A percentile compares a stretch with the other conserved stretches of the same genome.
Evolutionary conservation across 2,113 vertebrate genomes (phyloP).

Genomic region (Arenaria interpres): DNA sequence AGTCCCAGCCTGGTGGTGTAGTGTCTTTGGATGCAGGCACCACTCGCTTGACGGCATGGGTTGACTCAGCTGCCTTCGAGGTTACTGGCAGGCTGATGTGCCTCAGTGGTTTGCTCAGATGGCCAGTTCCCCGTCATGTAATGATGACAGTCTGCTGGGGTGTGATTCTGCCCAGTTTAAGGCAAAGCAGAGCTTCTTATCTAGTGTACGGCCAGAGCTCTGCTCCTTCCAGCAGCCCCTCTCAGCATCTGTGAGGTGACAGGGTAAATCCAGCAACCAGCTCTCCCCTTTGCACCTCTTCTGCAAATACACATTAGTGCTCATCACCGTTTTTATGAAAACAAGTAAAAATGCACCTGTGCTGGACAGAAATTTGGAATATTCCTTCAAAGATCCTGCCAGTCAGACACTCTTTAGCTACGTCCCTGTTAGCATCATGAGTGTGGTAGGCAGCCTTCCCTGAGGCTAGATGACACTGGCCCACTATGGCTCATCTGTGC

Average conservation of each 20-base stretch:
- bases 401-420: background rate
- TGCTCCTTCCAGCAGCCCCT: background rate
- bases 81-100: background rate
- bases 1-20: rapidly evolving
- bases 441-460: rapidly evolving
- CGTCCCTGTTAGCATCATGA: background rate
- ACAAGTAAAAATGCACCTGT: background rate
- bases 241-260: background rate
- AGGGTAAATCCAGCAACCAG: background rate
- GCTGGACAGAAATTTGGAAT: background rate
- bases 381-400: background rate
- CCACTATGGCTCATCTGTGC: background rate
- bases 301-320: background rate
- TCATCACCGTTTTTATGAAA: background rate
- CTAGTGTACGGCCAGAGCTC: background rate
- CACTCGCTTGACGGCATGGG: background rate
- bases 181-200: background rate
- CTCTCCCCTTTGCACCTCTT: background rate
- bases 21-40: background rate
- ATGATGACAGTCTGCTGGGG: background rate
- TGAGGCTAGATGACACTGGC: background rate
- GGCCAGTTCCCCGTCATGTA: rapidly evolving
- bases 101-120: background rate
- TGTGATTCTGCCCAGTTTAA: background rate
- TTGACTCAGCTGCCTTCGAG: background rate